These are phyloP conservation scores for Phallusia fumigata DNA, from an alignment of 23 tunicate species.

Conservation along the genomic window DNA sequence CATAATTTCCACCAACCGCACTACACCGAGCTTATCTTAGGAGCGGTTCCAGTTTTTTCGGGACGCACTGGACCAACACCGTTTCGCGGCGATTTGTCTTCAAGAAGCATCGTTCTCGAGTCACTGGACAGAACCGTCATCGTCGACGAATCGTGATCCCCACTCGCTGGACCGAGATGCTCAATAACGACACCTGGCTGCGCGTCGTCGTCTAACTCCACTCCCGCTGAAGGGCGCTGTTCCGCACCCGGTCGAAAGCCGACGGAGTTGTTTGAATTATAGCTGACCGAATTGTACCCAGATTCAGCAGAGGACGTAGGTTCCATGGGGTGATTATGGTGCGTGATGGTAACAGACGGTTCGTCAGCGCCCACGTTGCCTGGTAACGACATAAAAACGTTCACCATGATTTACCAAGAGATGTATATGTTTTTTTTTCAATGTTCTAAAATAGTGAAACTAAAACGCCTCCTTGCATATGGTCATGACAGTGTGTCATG, in stretches of 20 bases:
- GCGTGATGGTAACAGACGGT: conserved; percentile 24
- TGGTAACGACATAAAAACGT: no score
- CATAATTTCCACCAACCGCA: no score
- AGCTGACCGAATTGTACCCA: conserved; percentile 10
- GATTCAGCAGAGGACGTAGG: background rate
- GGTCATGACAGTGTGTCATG: no score
- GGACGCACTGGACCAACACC: background rate
- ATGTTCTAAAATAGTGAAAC: no score
- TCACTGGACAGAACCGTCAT: conserved; percentile 17
- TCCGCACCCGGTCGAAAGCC: background rate
- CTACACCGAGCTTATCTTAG: conserved; percentile 3
- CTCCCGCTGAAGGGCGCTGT: conserved; percentile 1
- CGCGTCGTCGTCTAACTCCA: conserved; percentile 17
- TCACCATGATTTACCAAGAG: no score
- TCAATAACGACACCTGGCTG: conserved; percentile 42
- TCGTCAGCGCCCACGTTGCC: conserved; percentile 3
- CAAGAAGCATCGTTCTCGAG: conserved; percentile 16
- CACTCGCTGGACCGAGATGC: conserved; percentile 24
- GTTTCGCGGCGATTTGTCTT: background rate
- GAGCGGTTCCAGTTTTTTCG: background rate
- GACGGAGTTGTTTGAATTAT: conserved; percentile 53
- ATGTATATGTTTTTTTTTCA: no score
- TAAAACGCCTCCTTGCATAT: no score
- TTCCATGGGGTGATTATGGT: conserved; percentile 22
- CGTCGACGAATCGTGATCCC: background rate